phyloP scores from a whole-genome alignment of 2,888 invertebrate species.

The Eutolmus rufibarbis region DNA sequence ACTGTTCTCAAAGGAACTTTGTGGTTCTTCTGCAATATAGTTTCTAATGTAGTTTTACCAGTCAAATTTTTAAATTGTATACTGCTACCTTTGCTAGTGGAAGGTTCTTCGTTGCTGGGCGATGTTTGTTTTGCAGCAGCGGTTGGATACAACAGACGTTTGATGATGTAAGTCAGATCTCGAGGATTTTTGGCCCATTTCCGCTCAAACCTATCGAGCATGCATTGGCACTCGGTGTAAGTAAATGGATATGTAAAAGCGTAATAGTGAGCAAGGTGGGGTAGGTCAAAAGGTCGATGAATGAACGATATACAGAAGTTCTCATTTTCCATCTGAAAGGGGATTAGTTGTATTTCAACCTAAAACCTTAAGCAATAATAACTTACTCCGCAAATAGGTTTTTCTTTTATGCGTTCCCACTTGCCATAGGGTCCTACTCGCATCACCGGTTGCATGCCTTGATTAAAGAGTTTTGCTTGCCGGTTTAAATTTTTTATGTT shows the following conservation, averaged over 20 bases:
- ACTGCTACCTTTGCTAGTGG: neutral
- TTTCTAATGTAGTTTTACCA: neutral
- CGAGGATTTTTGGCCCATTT: slow-evolving; percentile 52
- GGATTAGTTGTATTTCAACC: neutral
- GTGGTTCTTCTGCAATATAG: neutral
- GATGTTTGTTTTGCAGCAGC: neutral
- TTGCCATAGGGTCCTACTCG: slow-evolving; percentile 77
- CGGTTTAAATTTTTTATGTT: slow-evolving; percentile 88
- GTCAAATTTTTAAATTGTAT: neutral
- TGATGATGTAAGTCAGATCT: slow-evolving; percentile 44
- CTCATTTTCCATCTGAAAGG: slow-evolving; percentile 69
- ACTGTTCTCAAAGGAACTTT: neutral
- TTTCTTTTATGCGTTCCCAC: slow-evolving; percentile 86
- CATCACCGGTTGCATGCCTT: slow-evolving; percentile 88
- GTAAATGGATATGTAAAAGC: slow-evolving; percentile 93
- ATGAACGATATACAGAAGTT: slow-evolving; percentile 79
- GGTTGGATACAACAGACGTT: neutral
- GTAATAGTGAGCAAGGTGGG: slow-evolving; percentile 79
- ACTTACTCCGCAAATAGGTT: slow-evolving; percentile 76
- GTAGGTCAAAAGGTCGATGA: slow-evolving; percentile 74
- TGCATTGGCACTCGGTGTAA: slow-evolving; percentile 80
- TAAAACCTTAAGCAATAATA: neutral
- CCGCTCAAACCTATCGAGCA: slow-evolving; percentile 73
- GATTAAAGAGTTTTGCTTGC: slow-evolving; percentile 88
- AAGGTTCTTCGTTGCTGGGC: neutral